Evolutionary conservation across 2,888 invertebrate genomes (phyloP), one percentile per base, ranked within the genome.

Genomic region (Baronia brevicornis): DNA sequence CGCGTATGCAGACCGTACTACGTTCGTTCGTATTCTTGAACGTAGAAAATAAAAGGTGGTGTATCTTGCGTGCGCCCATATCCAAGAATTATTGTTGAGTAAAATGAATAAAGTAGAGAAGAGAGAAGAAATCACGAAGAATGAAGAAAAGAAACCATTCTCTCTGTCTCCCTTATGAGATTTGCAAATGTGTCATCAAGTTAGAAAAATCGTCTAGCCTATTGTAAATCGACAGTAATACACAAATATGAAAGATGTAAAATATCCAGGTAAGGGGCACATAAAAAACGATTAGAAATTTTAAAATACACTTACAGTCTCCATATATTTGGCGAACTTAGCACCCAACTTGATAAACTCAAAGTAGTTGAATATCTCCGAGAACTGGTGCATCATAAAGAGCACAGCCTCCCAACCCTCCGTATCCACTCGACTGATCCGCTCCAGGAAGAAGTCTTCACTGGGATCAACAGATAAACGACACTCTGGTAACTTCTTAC

Each of bases 301-400:
- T 20, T 10, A 13, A 3, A 10, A 5, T 11, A 13, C 39, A 64
- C 79, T 73, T 36, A 82, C 82, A 40, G 49, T 44, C 3, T 82
- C 82, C 3, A 80, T 51, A 43, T 72, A 78, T 49, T 52, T 69
- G 1, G 78, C 64, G 11, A 82, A 60, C 44, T 71, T 78, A 5
- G 73, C 54, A 0, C 82, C 82, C 1, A 82, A 45, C 0, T 48
- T 45, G 5, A 46, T 44, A 28, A 62, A 74, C 25, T 80, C 78
- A 15, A 56, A 62, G 17, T 48, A 58, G 22, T 61, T 51, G 48
- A 73, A 72, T 25, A 71, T 43, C 24, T 74, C 77, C 0, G 67
- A 54, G 27, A 80, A 60, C 44, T 74, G 67, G 7, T 73, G 69
- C 67, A 74, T 73, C 1, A 79, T 33, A 4, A 48, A 64, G 1